These are phyloP conservation scores for Ictalurus furcatus DNA, from an alignment of 2,113 vertebrate species.

Conservation along the genomic window DNA sequence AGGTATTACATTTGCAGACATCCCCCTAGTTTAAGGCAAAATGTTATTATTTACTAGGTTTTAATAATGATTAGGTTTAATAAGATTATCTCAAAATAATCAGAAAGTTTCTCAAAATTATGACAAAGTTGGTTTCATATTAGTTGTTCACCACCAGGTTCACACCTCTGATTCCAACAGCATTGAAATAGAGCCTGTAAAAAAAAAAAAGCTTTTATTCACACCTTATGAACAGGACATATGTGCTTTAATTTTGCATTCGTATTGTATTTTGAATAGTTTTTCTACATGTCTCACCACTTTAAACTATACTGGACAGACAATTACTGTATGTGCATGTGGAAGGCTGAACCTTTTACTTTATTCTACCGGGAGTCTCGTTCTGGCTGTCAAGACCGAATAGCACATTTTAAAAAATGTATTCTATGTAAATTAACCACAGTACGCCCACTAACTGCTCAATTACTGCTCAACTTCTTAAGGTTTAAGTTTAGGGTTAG, in stretches of 20 bases:
- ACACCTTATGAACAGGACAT: constrained; percentile 16
- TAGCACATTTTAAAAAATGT: background rate
- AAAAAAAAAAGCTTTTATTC: constrained; percentile 5
- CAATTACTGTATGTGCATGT: background rate
- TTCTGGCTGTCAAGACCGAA: background rate
- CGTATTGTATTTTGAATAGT: background rate
- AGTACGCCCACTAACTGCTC: background rate
- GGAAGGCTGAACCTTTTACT: background rate
- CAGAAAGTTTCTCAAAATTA: background rate
- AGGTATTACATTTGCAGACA: background rate
- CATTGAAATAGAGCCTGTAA: background rate
- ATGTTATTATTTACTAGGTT: background rate
- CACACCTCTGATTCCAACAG: background rate
- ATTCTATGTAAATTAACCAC: constrained; percentile 2
- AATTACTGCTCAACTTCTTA: background rate
- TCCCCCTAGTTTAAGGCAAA: background rate
- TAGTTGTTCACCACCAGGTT: background rate
- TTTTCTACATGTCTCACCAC: background rate
- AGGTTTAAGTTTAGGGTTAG: constrained; percentile 1
- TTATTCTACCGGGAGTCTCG: background rate
- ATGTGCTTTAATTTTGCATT: background rate
- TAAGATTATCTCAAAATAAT: background rate
- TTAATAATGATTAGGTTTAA: background rate
- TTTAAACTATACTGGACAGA: background rate
- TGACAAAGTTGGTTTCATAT: background rate